Base-by-base conservation (phyloP, 2,113 vertebrate species). In the Brachypteracias leptosomus region DNA sequence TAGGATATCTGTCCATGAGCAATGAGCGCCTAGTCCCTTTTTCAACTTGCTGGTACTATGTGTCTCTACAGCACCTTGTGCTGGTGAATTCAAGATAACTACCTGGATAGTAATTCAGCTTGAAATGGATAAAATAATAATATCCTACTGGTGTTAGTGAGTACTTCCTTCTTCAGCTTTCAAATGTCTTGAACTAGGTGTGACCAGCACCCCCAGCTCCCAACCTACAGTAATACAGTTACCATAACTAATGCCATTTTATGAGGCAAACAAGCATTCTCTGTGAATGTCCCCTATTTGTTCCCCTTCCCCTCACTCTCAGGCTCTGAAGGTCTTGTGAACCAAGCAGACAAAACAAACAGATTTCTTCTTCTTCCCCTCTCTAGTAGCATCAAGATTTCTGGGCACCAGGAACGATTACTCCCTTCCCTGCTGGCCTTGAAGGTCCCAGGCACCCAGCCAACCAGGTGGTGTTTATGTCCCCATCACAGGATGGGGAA, bases 281-380 rank as follows among this genome's bases (percentile, higher is more conserved):
- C 33, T n/a, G 55, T 1, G 54, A n/a, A 20, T 0, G 22, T 26
- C 80, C 86, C 0, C 0, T 28, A 44, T 25, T 13, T 3, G 1
- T 14, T 26, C 12, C 18, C 24, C 73, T 21, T 77, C 31, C 13
- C 29, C 49, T n/a, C 1, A 1, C 72, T 87, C 76, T 61, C 88
- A 91, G 68, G 59, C 77, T 73, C 49, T 81, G 85, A 87, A 94
- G 77, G 77, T 66, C 85, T 73, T 49, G 59, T 13, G 85, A 84
- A 29, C 6, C 26, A 70, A 52, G n/a, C 1, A 93, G 65, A 62
- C 68, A 91, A 66, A 73, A 4, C 51, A 65, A 91, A 91, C 55
- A 89, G 13, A 35, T 57, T 22, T 19, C 46, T 55, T 73, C 26
- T 65, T 66, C 68, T 55, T 84, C n/a, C 29, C 84, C 59, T 87